Percentiles rank a stretch among this genome's conserved stretches.
These are phyloP conservation scores for Gonioctena quinquepunctata DNA, from an alignment of 1,140 invertebrate species.

Conservation along the genomic window DNA sequence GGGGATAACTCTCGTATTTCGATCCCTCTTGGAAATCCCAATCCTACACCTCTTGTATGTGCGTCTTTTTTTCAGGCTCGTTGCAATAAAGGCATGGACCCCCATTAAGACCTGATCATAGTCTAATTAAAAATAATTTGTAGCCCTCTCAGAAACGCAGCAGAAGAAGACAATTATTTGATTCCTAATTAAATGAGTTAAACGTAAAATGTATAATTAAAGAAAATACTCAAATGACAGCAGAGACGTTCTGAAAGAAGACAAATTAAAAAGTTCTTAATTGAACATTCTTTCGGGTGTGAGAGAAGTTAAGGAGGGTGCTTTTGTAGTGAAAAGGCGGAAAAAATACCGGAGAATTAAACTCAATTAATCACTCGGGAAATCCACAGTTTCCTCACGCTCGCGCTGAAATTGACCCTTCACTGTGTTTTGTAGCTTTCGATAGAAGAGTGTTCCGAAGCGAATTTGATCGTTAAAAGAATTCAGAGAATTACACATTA, in stretches of 20 bases:
- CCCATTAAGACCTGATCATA: slow-evolving; percentile 5
- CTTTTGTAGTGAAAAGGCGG: not conserved
- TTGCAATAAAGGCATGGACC: not conserved
- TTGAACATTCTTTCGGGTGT: slow-evolving; percentile 19
- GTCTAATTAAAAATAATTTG: slow-evolving; percentile 22
- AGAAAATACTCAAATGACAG: slow-evolving; percentile 18
- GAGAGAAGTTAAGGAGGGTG: slow-evolving; percentile 7
- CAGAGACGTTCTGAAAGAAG: slow-evolving; percentile 3
- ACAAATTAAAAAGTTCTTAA: slow-evolving; percentile 26
- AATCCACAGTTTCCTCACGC: slow-evolving; percentile 18
- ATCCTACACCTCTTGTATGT: too few species aligned
- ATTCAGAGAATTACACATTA: too few species aligned
- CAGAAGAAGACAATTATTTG: slow-evolving; percentile 10
- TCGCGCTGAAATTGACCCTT: slow-evolving; percentile 8
- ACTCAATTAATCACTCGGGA: slow-evolving; percentile 20
- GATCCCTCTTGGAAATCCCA: too few species aligned
- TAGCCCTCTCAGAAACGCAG: not conserved
- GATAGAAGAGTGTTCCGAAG: too few species aligned
- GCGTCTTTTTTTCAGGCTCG: not conserved
- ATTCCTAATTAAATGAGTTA: slow-evolving; percentile 20
- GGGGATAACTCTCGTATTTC: too few species aligned
- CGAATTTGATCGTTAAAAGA: too few species aligned
- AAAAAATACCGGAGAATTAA: slow-evolving; percentile 18
- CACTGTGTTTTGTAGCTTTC: not conserved
- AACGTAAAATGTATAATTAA: slow-evolving; percentile 19